Evolutionary conservation across 2,113 vertebrate genomes (phyloP).

Genomic region (Cyanistes caeruleus): DNA sequence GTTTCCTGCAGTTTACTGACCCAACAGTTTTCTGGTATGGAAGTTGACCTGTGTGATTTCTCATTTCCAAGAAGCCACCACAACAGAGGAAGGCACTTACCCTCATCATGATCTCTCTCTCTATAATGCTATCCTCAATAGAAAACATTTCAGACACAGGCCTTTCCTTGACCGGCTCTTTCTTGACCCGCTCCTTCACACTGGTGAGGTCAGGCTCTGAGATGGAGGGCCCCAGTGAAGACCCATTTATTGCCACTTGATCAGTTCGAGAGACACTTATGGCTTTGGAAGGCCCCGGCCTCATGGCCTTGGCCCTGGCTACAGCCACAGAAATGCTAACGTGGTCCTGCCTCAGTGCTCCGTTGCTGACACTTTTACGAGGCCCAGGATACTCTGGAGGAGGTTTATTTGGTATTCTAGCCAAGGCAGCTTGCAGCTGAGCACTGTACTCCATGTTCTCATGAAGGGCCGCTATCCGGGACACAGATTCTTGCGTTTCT

Average conservation of each 20-base stretch:
- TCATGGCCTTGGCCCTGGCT: constrained; percentile 70
- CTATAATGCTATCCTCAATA: constrained; percentile 95
- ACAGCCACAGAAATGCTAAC: constrained; percentile 54
- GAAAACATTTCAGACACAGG: constrained; percentile 98
- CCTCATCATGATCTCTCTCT: constrained; percentile 92
- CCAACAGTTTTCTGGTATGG: neutral
- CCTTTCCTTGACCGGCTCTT: constrained; percentile 93
- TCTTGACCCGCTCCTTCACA: constrained; percentile 93
- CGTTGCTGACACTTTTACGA: constrained; percentile 81
- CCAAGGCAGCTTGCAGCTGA: constrained; percentile 92
- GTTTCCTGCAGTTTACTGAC: neutral
- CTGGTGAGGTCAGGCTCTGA: constrained; percentile 95
- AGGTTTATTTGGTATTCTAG: constrained; percentile 94
- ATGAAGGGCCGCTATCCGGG: constrained; percentile 80
- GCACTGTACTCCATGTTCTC: constrained; percentile 87
- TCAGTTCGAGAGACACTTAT: constrained; percentile 84
- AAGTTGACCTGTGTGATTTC: neutral
- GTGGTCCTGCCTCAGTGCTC: constrained; percentile 77
- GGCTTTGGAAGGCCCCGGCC: constrained; percentile 75
- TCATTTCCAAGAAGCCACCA: neutral
- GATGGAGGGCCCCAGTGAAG: constrained; percentile 90
- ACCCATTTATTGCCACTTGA: constrained; percentile 81
- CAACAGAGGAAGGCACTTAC: constrained; percentile 73
- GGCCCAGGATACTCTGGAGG: constrained; percentile 93
- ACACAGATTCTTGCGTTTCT: constrained; percentile 73